Evolutionary conservation across 2,113 vertebrate species (phyloP).

Genomic region (Indri indri): DNA sequence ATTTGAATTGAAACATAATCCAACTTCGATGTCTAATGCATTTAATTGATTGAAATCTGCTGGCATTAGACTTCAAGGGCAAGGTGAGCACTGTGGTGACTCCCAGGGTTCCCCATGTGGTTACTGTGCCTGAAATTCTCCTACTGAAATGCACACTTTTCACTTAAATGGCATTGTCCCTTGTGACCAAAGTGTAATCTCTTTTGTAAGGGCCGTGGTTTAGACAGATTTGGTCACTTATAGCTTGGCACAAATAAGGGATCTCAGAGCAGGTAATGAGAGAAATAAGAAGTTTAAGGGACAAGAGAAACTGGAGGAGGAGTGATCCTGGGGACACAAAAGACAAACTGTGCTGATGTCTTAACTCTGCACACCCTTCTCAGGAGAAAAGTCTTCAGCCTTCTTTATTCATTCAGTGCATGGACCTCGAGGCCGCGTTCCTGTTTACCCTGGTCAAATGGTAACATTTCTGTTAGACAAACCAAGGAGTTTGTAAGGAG

Average conservation of each 20-base stretch:
- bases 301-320: not conserved
- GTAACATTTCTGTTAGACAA: conserved; percentile 80
- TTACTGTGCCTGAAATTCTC: not conserved
- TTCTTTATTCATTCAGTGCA: conserved; percentile 35
- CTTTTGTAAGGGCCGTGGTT: not conserved
- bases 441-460: conserved; percentile 60
- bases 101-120: not conserved
- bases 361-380: not conserved
- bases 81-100: not conserved
- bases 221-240: not conserved
- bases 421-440: not conserved
- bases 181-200: conserved; percentile 8
- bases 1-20: not conserved
- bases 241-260: not conserved
- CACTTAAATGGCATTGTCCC: not conserved
- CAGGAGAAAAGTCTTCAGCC: not conserved
- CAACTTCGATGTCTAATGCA: not conserved
- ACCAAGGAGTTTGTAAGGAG: conserved; percentile 80
- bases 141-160: not conserved
- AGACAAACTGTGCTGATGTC: not conserved
- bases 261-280: not conserved
- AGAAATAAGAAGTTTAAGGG: not conserved
- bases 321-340: not conserved
- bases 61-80: not conserved
- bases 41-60: not conserved